Percentiles rank a stretch among this genome's conserved stretches.
phyloP scores from a whole-genome alignment of 2,113 vertebrate genomes.

The Toxotes jaculatrix region DNA sequence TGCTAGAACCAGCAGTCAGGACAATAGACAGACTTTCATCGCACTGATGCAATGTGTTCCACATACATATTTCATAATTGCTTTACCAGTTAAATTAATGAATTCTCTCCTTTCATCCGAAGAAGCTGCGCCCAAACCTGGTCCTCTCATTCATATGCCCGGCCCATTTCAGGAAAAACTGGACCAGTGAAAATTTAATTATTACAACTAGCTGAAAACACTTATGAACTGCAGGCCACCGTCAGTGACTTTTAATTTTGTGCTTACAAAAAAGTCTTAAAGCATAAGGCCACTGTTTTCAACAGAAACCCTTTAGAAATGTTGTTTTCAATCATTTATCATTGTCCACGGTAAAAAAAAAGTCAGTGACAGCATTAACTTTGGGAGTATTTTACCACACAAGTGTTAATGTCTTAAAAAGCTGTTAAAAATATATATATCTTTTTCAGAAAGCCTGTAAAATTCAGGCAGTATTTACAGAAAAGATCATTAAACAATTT shows the following conservation, averaged over 20 bases:
- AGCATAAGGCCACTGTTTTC: constrained; percentile 12
- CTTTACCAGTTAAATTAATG: constrained; percentile 73
- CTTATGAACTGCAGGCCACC: constrained; percentile 24
- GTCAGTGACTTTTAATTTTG: constrained; percentile 49
- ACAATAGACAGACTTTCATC: constrained; percentile 79
- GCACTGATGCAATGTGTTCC: constrained; percentile 60
- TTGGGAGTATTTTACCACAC: not conserved
- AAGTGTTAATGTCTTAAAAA: not conserved
- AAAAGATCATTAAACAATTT: not conserved
- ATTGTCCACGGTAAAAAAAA: not conserved
- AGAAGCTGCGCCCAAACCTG: constrained; percentile 56
- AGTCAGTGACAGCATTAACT: constrained; percentile 13
- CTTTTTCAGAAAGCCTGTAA: not conserved
- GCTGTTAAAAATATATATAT: not conserved
- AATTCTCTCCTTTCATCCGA: constrained; percentile 56
- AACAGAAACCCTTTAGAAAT: constrained; percentile 38
- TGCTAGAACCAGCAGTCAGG: constrained; percentile 71
- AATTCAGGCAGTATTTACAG: not conserved
- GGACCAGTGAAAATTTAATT: constrained; percentile 49
- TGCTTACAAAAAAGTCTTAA: constrained; percentile 5
- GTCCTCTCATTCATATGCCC: constrained; percentile 41
- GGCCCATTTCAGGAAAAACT: constrained; percentile 22
- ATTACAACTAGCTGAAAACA: constrained; percentile 36
- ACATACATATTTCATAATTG: constrained; percentile 78
- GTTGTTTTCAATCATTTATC: constrained; percentile 40